Conservation (phyloP, 2,797 vertebrate species). For the Pangasius sanitwongsei region DNA sequence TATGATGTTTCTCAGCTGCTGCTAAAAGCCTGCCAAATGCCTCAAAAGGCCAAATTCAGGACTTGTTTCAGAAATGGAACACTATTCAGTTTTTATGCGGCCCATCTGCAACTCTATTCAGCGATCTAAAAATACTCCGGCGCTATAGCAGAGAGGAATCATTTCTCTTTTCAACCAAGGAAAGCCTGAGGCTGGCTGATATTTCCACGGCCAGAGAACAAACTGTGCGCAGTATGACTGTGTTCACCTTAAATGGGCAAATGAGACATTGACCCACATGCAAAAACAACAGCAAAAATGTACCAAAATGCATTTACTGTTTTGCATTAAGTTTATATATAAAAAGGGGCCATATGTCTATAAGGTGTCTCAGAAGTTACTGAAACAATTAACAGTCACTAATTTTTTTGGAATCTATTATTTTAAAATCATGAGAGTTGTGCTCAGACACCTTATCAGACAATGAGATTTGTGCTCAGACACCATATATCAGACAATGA, state of each 20-base stretch:
- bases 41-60: slow-evolving; percentile 62
- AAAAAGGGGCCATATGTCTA: background rate
- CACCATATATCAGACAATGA: too few relatives aligned
- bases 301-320: background rate
- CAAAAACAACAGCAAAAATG: background rate
- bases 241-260: slow-evolving; percentile 54
- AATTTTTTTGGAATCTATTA: background rate
- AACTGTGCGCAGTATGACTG: slow-evolving; percentile 59
- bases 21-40: slow-evolving; percentile 71
- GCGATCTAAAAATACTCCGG: slow-evolving; percentile 71
- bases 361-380: background rate
- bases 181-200: slow-evolving; percentile 65
- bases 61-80: slow-evolving; percentile 68
- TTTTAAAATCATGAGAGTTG: background rate
- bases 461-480: background rate
- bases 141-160: slow-evolving; percentile 68
- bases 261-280: slow-evolving; percentile 55
- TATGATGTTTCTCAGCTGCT: slow-evolving; percentile 60
- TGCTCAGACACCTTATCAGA: background rate
- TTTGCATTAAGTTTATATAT: background rate
- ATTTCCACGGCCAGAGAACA: slow-evolving; percentile 63
- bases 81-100: slow-evolving; percentile 73
- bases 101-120: slow-evolving; percentile 75
- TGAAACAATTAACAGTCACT: background rate
- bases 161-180: slow-evolving; percentile 57